A percentile compares a stretch with the other conserved stretches of the same genome.
Evolutionary conservation across 2,888 invertebrate genomes (phyloP).

Genomic region (Lottia gigantea): DNA sequence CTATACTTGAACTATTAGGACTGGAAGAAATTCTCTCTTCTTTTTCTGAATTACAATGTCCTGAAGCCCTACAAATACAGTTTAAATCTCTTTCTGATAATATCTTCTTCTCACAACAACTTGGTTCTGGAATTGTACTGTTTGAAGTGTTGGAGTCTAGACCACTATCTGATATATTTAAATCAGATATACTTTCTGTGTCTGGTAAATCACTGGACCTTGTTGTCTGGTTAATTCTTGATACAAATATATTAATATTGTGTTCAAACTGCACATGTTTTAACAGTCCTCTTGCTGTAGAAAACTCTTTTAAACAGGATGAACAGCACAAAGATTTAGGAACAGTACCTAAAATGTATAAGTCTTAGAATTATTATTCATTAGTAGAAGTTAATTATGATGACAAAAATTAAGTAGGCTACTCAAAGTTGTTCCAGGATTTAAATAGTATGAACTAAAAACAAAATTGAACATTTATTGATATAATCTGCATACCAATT

Average conservation of each 20-base stretch:
- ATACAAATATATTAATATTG: slow-evolving; percentile 49
- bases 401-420: too few relatives aligned
- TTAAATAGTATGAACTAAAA: too few relatives aligned
- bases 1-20: too few relatives aligned
- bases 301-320: slow-evolving; percentile 56
- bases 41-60: too few relatives aligned
- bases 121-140: not conserved
- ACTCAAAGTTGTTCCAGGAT: too few relatives aligned
- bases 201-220: not conserved
- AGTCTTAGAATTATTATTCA: slow-evolving; percentile 18
- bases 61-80: not conserved
- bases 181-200: not conserved
- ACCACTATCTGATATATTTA: too few relatives aligned
- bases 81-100: not conserved
- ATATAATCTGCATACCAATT: not conserved
- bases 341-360: slow-evolving; percentile 30
- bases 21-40: too few relatives aligned
- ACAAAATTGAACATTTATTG: not conserved
- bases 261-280: slow-evolving; percentile 61
- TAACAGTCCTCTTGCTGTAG: slow-evolving; percentile 59
- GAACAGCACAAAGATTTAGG: slow-evolving; percentile 42
- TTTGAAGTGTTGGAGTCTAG: not conserved
- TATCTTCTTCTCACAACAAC: not conserved
- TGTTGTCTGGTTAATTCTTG: not conserved
- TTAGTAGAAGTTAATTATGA: too few relatives aligned